Base-by-base conservation (phyloP, 2,113 vertebrate species). In the Typhlomys cinereus region DNA sequence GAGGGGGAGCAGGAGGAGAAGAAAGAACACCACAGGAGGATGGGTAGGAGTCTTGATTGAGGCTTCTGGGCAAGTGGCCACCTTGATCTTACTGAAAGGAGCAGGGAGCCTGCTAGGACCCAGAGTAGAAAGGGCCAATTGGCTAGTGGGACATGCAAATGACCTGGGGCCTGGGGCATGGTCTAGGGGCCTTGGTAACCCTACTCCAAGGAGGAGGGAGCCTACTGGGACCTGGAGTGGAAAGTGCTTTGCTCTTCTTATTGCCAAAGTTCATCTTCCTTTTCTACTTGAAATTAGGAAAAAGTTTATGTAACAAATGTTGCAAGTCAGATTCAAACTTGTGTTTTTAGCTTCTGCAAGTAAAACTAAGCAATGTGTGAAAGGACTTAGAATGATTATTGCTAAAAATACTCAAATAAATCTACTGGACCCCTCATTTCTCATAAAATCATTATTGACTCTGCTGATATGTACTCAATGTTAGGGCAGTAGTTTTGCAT, bases 211-310 rank as follows among this genome's bases (percentile, higher is more conserved):
- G 31, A 93, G 79, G 29, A 94, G 88, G 39, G 41, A 2, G 6
- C 4, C 36, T n/a, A 88, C 75, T 15, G 67, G 18, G 48, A 44
- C 41, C 23, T 34, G 59, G 20, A 4, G 27, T 61, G 41, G 52
- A 27, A 5, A 74, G 54, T 71, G 71, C 62, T 61, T 80, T 76
- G 52, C 89, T 48, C 39, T 62, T 82, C 18, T 29, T 54, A 23
- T 48, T 14, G 62, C 15, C 36, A 90, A 66, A 85, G 44, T 75
- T 7, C 20, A 71, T 61, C 34, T 71, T 18, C 20, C 29, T 7
- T 75, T n/a, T 87, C 75, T 50, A 70, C 25, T 79, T 39, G 6
- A 71, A 93, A 88, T 88, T 81, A 48, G 15, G 39, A 61, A 88
- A 57, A 4, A 31, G 12, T 50, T 70, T 46, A 41, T 46, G 59